Conservation (phyloP, 1,140 invertebrate species). For the Drosophila equinoxialis region DNA sequence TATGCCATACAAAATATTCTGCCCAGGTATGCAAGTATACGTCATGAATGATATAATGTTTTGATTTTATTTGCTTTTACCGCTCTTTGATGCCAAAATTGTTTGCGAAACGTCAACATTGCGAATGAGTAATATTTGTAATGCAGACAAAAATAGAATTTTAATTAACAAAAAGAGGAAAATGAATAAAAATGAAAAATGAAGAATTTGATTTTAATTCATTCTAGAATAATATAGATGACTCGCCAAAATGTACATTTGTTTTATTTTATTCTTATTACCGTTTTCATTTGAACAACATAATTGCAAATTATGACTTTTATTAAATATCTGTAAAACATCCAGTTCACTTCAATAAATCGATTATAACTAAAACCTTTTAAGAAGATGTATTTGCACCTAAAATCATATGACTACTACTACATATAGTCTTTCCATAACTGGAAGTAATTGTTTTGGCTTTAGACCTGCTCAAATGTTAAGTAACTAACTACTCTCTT, state of each 20-base stretch:
- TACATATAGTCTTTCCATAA: not conserved
- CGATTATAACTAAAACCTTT: not conserved
- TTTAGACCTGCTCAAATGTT: not conserved
- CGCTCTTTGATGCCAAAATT: constrained; percentile 10
- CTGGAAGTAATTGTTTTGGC: not conserved
- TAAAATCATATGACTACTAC: not conserved
- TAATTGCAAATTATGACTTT: no score
- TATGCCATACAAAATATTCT: no score
- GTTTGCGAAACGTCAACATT: constrained; percentile 6
- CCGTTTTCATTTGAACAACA: no score
- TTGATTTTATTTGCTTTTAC: constrained; percentile 26
- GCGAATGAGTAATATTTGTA: constrained; percentile 65
- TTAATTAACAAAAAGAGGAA: constrained; percentile 27
- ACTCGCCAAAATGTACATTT: no score
- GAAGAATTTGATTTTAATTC: not conserved
- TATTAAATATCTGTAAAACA: no score
- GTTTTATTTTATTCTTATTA: no score
- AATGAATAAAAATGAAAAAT: not conserved
- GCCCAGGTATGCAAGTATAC: no score
- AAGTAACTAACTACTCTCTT: not conserved
- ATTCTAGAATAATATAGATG: no score
- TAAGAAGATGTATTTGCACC: not conserved
- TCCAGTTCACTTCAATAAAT: no score
- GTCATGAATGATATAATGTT: constrained; percentile 7
- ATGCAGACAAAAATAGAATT: constrained; percentile 45